These are phyloP conservation scores for Calliphora vicina DNA, from an alignment of 1,140 invertebrate species.

Conservation along the genomic window DNA sequence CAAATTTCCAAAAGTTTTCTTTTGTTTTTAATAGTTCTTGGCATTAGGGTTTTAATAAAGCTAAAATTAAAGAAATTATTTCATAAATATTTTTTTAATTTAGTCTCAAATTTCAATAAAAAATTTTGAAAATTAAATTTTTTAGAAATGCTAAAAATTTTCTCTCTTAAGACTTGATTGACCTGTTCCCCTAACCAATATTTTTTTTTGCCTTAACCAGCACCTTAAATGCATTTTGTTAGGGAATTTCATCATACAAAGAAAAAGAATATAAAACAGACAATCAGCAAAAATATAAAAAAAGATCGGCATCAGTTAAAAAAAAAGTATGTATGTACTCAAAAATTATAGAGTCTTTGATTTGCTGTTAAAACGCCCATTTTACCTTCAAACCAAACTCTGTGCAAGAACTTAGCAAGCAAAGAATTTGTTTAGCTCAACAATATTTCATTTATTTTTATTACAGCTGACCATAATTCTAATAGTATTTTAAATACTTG, in stretches of 20 bases:
- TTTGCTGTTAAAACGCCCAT: conserved; percentile 31
- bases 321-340: background rate
- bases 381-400: background rate
- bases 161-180: too few species aligned
- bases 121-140: too few species aligned
- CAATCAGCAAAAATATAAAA: background rate
- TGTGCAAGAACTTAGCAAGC: too few species aligned
- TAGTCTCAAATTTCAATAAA: too few species aligned
- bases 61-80: too few species aligned
- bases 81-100: too few species aligned
- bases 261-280: background rate
- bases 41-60: too few species aligned
- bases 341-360: conserved; percentile 27
- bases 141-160: too few species aligned
- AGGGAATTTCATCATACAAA: background rate
- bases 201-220: background rate
- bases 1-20: too few species aligned
- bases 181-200: too few species aligned
- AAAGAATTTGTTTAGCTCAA: too few species aligned
- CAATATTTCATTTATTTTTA: background rate
- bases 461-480: conserved; percentile 13
- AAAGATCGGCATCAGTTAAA: background rate
- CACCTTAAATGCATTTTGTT: background rate
- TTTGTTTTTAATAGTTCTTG: too few species aligned
- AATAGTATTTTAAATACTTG: conserved; percentile 24